phyloP scores from a whole-genome alignment of 2,888 invertebrate species.

The Trissoscelio sp. region DNA sequence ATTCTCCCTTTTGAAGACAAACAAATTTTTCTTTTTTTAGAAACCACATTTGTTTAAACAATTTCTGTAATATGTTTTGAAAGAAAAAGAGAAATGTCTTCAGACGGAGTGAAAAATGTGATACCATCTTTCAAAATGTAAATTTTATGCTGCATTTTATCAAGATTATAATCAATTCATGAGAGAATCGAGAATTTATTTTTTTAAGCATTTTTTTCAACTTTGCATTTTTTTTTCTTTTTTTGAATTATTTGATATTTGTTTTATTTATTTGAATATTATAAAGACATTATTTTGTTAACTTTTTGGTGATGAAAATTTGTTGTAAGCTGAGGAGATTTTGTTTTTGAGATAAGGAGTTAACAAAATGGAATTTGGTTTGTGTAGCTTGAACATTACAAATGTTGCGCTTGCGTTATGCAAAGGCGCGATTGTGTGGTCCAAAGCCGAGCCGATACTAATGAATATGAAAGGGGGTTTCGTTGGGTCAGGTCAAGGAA shows the following conservation, averaged over 20 bases:
- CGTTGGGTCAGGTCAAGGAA: conserved; percentile 83
- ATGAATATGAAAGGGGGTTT: conserved; percentile 82
- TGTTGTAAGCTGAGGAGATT: not conserved
- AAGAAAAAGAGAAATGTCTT: too few relatives aligned
- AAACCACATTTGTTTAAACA: too few relatives aligned
- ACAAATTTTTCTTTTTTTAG: conserved; percentile 2
- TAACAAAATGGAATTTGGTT: not conserved
- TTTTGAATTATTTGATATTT: too few relatives aligned
- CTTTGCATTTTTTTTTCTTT: too few relatives aligned
- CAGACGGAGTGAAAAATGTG: too few relatives aligned
- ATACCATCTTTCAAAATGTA: conserved; percentile 24
- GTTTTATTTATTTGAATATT: too few relatives aligned
- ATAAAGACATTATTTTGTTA: too few relatives aligned
- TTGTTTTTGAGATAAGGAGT: not conserved
- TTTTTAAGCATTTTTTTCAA: too few relatives aligned
- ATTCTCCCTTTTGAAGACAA: too few relatives aligned
- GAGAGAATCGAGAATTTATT: conserved; percentile 16
- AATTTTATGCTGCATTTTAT: conserved; percentile 40
- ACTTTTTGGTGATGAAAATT: too few relatives aligned
- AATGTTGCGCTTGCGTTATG: conserved; percentile 68
- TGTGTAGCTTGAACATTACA: conserved; percentile 16
- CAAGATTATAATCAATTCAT: conserved; percentile 31
- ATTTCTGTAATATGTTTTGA: too few relatives aligned
- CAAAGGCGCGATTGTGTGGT: conserved; percentile 71
- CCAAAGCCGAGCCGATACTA: conserved; percentile 75